These are phyloP conservation scores for Acanthiza pusilla DNA, from an alignment of 2,797 vertebrate species.

Conservation along the genomic window DNA sequence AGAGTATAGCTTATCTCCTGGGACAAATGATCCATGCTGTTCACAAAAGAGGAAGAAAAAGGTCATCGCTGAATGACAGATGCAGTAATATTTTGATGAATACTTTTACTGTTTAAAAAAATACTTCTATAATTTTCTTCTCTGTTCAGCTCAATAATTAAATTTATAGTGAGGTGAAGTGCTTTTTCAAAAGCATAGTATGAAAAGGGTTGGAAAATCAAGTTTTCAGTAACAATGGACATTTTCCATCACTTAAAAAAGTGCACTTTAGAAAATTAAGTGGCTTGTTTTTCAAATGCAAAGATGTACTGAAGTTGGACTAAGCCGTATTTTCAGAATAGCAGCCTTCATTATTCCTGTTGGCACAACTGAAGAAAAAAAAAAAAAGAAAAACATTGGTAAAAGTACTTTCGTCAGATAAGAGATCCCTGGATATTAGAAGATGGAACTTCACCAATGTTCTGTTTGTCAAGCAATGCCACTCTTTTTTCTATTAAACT, in stretches of 20 bases:
- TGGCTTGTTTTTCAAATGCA: background rate
- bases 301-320: background rate
- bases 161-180: background rate
- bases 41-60: background rate
- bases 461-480: background rate
- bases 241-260: background rate
- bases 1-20: background rate
- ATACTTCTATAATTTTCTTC: background rate
- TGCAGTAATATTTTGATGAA: background rate
- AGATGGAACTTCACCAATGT: background rate
- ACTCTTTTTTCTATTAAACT: background rate
- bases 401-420: background rate
- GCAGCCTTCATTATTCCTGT: background rate
- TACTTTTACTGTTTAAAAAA: background rate
- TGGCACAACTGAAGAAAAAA: background rate
- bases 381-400: background rate
- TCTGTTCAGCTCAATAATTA: background rate
- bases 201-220: background rate
- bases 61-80: background rate
- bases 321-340: background rate
- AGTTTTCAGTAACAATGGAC: background rate
- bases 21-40: background rate
- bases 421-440: background rate
- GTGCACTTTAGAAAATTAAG: background rate
- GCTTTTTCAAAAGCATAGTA: background rate